These are phyloP conservation scores for Mesembrinibis cayennensis DNA, from an alignment of 2,113 vertebrate species.

Conservation along the genomic window DNA sequence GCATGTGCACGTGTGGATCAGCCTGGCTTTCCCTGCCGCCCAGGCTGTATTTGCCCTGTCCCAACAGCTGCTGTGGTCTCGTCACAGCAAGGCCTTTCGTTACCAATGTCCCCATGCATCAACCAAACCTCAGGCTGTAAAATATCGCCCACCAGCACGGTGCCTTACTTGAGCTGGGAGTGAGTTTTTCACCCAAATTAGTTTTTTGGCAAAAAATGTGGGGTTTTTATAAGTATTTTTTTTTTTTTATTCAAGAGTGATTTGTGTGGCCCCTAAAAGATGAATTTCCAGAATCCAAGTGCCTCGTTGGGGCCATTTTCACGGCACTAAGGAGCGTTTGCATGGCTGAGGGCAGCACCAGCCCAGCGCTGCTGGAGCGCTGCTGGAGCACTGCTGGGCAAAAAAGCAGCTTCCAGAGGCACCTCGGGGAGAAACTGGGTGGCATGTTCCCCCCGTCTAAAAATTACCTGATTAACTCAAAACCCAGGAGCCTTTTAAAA, in stretches of 20 bases:
- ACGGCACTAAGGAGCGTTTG: neutral
- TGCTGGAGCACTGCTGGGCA: neutral
- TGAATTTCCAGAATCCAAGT: neutral
- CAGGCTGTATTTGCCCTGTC: neutral
- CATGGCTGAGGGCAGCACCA: neutral
- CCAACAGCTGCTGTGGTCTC: neutral
- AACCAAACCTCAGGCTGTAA: neutral
- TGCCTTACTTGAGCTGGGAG: neutral
- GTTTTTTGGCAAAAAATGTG: neutral
- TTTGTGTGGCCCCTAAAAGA: neutral
- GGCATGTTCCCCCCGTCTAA: fast-evolving
- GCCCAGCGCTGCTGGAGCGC: neutral
- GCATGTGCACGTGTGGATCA: neutral
- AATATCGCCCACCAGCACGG: neutral
- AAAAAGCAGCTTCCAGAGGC: neutral
- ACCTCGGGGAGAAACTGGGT: neutral
- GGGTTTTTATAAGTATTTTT: neutral
- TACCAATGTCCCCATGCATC: neutral
- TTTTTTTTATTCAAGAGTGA: neutral
- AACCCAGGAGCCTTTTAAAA: neutral
- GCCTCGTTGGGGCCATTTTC: neutral
- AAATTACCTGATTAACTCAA: neutral
- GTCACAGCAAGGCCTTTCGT: neutral
- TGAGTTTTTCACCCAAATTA: neutral
- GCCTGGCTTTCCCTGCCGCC: neutral